These are phyloP conservation scores for Ptychochromis oligacanthus DNA, from an alignment of 2,113 vertebrate species.

Conservation along the genomic window DNA sequence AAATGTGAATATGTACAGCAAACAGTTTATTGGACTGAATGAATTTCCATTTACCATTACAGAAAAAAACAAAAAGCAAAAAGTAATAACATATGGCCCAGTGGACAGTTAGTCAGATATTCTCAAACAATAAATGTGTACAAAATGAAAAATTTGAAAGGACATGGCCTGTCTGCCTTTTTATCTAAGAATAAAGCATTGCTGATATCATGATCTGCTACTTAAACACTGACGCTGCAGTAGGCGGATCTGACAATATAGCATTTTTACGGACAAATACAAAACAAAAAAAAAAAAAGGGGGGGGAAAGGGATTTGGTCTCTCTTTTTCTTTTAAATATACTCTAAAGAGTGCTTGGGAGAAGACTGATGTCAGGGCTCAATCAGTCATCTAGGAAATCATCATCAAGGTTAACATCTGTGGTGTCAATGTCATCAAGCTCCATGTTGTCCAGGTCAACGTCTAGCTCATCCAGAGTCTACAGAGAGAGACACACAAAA, in stretches of 20 bases:
- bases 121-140: slow-evolving; percentile 50
- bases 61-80: slow-evolving; percentile 57
- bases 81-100: slow-evolving; percentile 35
- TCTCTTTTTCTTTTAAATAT: slow-evolving; percentile 73
- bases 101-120: slow-evolving; percentile 33
- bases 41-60: slow-evolving; percentile 36
- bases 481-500: background rate
- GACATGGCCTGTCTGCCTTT: slow-evolving; percentile 18
- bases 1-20: slow-evolving; percentile 70
- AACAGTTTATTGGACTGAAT: slow-evolving; percentile 71
- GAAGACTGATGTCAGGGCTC: slow-evolving; percentile 14
- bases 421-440: slow-evolving; percentile 95
- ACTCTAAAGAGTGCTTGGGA: slow-evolving; percentile 31
- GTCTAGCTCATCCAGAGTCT: slow-evolving; percentile 92
- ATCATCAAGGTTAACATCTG: slow-evolving; percentile 96
- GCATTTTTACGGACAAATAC: slow-evolving; percentile 71
- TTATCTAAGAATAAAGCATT: slow-evolving; percentile 33
- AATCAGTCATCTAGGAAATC: slow-evolving; percentile 86
- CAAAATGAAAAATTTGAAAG: slow-evolving; percentile 42
- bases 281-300: slow-evolving; percentile 38
- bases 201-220: slow-evolving; percentile 16
- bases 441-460: slow-evolving; percentile 97
- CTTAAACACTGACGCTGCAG: slow-evolving; percentile 22
- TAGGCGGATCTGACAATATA: slow-evolving; percentile 42
- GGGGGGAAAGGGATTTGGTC: slow-evolving; percentile 70